phyloP scores from a whole-genome alignment of 2,113 vertebrate genomes.

The Lophius piscatorius region DNA sequence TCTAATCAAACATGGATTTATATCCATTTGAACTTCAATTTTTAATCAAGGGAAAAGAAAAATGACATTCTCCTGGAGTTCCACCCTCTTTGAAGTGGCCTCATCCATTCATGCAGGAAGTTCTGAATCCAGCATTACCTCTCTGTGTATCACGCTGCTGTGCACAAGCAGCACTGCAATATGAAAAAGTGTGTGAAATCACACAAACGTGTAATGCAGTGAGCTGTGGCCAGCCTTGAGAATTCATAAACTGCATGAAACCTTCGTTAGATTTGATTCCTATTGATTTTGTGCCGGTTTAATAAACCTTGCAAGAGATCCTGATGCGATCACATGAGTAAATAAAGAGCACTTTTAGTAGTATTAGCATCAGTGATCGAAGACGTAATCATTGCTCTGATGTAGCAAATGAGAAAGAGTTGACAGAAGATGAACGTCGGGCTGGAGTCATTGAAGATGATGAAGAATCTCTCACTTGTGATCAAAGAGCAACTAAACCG shows the following conservation, averaged over 20 bases:
- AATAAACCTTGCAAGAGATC: constrained; percentile 26
- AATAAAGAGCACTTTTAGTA: background rate
- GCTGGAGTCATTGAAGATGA: constrained; percentile 33
- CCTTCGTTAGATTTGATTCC: constrained; percentile 32
- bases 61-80: too few species aligned
- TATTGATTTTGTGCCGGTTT: constrained; percentile 36
- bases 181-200: constrained; percentile 25
- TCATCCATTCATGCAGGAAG: background rate
- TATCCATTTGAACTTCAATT: too few species aligned
- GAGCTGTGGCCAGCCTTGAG: constrained; percentile 33
- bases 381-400: background rate
- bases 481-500: constrained; percentile 61
- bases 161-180: constrained; percentile 21
- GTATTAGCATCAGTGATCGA: background rate
- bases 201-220: constrained; percentile 46
- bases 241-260: constrained; percentile 27
- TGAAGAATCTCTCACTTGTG: constrained; percentile 38
- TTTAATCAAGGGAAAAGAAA: too few species aligned
- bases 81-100: too few species aligned
- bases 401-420: background rate
- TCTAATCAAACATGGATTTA: too few species aligned
- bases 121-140: constrained; percentile 1
- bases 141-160: constrained; percentile 23
- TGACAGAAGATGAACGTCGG: constrained; percentile 4
- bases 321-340: constrained; percentile 11